A percentile compares a stretch with the other conserved stretches of the same genome.
Evolutionary conservation across 2,113 vertebrate species (phyloP).

Genomic region (Corythaixoides concolor): DNA sequence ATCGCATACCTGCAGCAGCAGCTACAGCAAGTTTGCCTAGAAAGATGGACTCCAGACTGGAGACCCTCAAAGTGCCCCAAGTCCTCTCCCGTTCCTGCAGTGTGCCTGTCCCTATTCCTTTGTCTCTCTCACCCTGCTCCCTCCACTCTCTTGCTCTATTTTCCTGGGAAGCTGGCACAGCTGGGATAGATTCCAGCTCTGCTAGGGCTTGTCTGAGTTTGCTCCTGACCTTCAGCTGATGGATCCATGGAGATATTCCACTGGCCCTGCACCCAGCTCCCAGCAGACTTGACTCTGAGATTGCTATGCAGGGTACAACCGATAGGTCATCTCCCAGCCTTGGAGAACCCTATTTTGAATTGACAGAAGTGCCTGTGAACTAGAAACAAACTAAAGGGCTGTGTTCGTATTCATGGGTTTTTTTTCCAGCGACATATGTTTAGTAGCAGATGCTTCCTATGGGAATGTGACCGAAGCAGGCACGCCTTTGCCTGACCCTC

Average conservation of each 20-base stretch:
- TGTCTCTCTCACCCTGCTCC: background rate
- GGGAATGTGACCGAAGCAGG: conserved; percentile 44
- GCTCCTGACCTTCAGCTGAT: background rate
- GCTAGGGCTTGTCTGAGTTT: background rate
- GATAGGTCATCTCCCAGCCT: background rate
- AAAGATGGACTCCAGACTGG: too few species aligned
- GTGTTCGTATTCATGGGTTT: background rate
- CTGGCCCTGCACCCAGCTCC: background rate
- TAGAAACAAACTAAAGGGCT: background rate
- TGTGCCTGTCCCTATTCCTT: background rate
- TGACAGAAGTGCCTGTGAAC: background rate
- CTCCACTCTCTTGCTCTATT: background rate
- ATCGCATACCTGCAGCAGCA: background rate
- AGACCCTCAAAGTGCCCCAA: background rate
- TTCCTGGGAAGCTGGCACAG: background rate
- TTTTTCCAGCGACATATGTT: conserved; percentile 24
- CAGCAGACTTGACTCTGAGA: background rate
- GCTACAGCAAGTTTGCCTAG: background rate
- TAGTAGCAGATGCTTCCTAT: conserved; percentile 58
- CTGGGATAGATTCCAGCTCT: background rate
- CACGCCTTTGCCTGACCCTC: background rate
- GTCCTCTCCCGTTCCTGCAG: rapidly evolving
- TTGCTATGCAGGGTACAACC: background rate
- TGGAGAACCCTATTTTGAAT: background rate
- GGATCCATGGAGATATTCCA: background rate